A percentile compares a stretch with the other conserved stretches of the same genome.
Evolutionary conservation across 2,797 vertebrate species (phyloP).

Genomic region (Poecilia wingei): DNA sequence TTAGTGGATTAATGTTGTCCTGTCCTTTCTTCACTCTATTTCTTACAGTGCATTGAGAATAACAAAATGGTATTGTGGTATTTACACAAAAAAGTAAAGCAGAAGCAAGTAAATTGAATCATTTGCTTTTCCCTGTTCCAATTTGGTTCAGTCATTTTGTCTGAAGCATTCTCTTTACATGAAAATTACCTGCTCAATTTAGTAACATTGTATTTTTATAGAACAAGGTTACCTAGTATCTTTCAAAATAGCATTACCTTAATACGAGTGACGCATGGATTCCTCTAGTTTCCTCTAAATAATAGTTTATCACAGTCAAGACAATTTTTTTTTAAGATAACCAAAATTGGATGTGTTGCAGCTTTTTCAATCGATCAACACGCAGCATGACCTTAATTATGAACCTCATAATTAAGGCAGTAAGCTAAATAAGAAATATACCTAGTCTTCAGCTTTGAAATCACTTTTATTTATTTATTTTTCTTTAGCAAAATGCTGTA

Average conservation of each 20-base stretch:
- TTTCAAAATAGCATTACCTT: neutral
- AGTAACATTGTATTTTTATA: neutral
- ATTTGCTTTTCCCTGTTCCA: neutral
- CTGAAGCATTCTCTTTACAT: neutral
- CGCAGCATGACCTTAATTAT: too few relatives aligned
- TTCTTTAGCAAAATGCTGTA: neutral
- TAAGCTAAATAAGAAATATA: constrained; percentile 4
- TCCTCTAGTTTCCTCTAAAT: neutral
- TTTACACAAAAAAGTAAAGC: neutral
- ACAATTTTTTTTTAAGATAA: neutral
- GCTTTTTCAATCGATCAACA: neutral
- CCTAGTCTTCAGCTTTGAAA: neutral
- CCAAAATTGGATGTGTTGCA: neutral
- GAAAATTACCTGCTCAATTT: neutral
- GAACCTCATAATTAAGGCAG: neutral
- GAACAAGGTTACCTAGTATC: neutral
- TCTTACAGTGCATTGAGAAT: neutral
- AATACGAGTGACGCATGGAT: neutral
- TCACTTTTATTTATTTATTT: too few relatives aligned
- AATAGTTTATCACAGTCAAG: neutral
- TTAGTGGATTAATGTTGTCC: neutral
- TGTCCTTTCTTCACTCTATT: neutral
- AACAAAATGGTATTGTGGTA: neutral
- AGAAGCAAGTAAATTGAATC: neutral
- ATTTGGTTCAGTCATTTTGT: neutral